Conservation (phyloP, 2,888 invertebrate species). For the Cacoxenus indagator region DNA sequence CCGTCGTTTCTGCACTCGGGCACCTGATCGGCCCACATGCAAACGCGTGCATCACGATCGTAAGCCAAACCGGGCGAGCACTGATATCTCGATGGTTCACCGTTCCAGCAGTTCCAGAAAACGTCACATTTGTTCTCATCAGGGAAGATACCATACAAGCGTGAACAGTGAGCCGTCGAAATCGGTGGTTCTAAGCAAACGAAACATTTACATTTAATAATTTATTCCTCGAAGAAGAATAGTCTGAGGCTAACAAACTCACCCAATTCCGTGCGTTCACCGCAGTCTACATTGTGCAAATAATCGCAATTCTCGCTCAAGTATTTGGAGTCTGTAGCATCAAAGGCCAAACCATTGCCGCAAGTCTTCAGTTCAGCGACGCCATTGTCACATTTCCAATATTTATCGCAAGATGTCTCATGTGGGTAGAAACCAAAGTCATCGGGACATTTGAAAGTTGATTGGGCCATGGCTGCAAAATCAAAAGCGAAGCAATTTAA, state of each 20-base stretch:
- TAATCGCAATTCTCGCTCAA: slow-evolving; percentile 96
- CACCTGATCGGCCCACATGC: slow-evolving; percentile 97
- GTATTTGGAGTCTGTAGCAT: slow-evolving; percentile 89
- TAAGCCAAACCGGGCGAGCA: slow-evolving; percentile 95
- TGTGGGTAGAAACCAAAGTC: slow-evolving; percentile 96
- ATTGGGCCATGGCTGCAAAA: slow-evolving; percentile 78
- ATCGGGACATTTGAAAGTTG: slow-evolving; percentile 92
- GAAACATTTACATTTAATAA: not conserved
- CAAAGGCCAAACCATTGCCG: slow-evolving; percentile 94
- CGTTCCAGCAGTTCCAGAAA: slow-evolving; percentile 98
- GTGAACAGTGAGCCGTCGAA: slow-evolving; percentile 84
- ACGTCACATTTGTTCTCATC: slow-evolving; percentile 90
- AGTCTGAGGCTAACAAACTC: slow-evolving; percentile 66
- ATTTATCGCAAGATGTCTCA: slow-evolving; percentile 90
- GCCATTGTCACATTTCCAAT: slow-evolving; percentile 95
- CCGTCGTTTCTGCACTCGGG: slow-evolving; percentile 92
- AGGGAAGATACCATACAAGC: slow-evolving; percentile 93
- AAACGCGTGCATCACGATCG: slow-evolving; percentile 92
- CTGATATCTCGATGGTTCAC: slow-evolving; percentile 92
- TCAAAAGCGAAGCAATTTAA: slow-evolving; percentile 31
- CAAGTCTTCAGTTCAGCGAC: slow-evolving; percentile 91
- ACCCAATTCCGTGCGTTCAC: slow-evolving; percentile 89
- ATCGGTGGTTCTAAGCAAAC: slow-evolving; percentile 82
- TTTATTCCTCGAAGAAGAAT: not conserved
- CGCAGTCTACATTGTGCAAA: slow-evolving; percentile 94